Conservation (phyloP, 2,888 invertebrate species). For the Polydrusus pterygomalis region DNA sequence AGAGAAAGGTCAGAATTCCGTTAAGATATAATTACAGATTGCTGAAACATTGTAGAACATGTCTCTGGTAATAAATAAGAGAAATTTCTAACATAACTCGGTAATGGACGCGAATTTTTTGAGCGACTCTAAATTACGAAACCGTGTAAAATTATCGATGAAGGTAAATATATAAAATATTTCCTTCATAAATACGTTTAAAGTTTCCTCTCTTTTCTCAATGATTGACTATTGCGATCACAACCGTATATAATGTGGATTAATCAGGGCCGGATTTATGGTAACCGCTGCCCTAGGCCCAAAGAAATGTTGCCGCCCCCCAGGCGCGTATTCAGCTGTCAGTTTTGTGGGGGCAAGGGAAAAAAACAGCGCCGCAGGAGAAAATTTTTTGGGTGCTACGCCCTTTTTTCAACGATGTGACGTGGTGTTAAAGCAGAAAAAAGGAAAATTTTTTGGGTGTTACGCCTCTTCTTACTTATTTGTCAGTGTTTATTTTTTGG, state of each 20-base stretch:
- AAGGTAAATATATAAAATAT: constrained; percentile 17
- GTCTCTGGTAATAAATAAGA: constrained; percentile 54
- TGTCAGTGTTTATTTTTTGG: too few relatives aligned
- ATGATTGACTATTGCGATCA: not conserved
- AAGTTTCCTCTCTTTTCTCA: not conserved
- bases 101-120: constrained; percentile 54
- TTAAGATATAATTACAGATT: constrained; percentile 55
- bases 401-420: too few relatives aligned
- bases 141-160: constrained; percentile 39
- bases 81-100: constrained; percentile 53
- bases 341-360: too few relatives aligned
- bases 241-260: not conserved
- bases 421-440: too few relatives aligned
- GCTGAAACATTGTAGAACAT: constrained; percentile 54
- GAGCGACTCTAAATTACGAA: constrained; percentile 46
- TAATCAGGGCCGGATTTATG: too few relatives aligned
- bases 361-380: too few relatives aligned
- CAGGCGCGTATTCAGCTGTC: too few relatives aligned
- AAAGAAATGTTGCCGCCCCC: too few relatives aligned
- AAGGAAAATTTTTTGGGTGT: too few relatives aligned
- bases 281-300: too few relatives aligned
- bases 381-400: too few relatives aligned
- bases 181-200: not conserved
- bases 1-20: constrained; percentile 54
- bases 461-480: too few relatives aligned